These are phyloP conservation scores for Cettia cetti DNA, from an alignment of 2,113 vertebrate species.

Conservation along the genomic window DNA sequence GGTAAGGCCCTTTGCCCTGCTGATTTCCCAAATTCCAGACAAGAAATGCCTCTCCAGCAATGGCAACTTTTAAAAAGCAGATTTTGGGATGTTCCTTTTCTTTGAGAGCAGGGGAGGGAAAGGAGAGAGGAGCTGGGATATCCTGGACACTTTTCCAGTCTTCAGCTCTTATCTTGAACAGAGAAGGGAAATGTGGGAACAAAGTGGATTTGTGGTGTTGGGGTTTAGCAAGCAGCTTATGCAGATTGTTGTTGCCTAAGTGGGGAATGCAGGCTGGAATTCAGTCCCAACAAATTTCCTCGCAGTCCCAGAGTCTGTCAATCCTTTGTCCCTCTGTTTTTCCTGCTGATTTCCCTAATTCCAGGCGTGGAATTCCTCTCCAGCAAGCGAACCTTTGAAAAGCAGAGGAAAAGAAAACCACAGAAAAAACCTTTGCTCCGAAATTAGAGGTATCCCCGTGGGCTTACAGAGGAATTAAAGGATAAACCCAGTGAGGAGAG, in stretches of 20 bases:
- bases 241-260: background rate
- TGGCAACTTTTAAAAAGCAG: background rate
- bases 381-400: background rate
- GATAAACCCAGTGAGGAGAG: background rate
- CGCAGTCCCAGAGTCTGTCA: accelerated
- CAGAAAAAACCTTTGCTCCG: accelerated
- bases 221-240: background rate
- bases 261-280: background rate
- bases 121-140: background rate
- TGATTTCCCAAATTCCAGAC: background rate
- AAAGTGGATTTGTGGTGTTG: background rate
- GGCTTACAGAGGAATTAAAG: background rate
- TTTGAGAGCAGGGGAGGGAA: background rate
- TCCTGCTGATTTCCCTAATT: background rate
- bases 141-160: background rate
- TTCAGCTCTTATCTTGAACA: background rate
- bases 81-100: background rate
- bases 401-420: too few relatives aligned
- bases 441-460: background rate
- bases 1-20: background rate
- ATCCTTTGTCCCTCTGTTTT: background rate
- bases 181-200: background rate
- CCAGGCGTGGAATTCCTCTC: accelerated
- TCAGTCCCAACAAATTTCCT: background rate
- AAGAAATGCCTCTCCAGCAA: accelerated